phyloP scores from a whole-genome alignment of 2,113 vertebrate genomes.

The Pseudorectes ferrugineus region DNA sequence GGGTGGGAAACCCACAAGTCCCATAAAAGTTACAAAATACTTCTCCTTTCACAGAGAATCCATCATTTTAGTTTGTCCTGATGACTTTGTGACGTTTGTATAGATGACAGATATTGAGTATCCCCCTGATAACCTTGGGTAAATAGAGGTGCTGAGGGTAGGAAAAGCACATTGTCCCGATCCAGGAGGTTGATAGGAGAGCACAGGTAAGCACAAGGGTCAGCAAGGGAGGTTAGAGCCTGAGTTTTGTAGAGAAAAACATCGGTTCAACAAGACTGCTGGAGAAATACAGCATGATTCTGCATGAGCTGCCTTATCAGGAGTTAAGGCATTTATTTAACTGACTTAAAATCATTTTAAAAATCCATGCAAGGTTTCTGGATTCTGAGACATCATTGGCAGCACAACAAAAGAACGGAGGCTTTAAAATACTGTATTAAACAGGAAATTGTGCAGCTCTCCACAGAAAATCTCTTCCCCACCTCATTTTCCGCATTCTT shows the following conservation, averaged over 20 bases:
- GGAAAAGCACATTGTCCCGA: neutral
- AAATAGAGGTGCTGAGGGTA: slow-evolving; percentile 21
- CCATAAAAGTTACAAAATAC: neutral
- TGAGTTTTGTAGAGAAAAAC: neutral
- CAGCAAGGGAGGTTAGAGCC: neutral
- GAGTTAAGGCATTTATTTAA: neutral
- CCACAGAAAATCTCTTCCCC: neutral
- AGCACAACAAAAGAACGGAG: neutral
- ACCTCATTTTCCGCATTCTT: slow-evolving; percentile 3
- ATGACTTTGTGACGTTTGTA: neutral
- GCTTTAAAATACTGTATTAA: neutral
- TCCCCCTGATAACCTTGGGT: neutral
- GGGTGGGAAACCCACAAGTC: neutral
- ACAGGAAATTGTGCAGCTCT: neutral
- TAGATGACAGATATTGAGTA: neutral
- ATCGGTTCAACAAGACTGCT: neutral
- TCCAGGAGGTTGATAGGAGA: neutral
- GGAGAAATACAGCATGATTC: neutral
- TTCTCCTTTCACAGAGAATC: neutral
- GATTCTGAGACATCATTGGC: neutral
- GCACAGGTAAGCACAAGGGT: neutral
- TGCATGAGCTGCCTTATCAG: neutral
- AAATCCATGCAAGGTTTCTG: neutral
- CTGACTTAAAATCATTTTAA: neutral
- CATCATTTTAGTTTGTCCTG: neutral